These are phyloP conservation scores for Minunthozetes semirufus DNA, from an alignment of 2,888 invertebrate species.

Conservation along the genomic window DNA sequence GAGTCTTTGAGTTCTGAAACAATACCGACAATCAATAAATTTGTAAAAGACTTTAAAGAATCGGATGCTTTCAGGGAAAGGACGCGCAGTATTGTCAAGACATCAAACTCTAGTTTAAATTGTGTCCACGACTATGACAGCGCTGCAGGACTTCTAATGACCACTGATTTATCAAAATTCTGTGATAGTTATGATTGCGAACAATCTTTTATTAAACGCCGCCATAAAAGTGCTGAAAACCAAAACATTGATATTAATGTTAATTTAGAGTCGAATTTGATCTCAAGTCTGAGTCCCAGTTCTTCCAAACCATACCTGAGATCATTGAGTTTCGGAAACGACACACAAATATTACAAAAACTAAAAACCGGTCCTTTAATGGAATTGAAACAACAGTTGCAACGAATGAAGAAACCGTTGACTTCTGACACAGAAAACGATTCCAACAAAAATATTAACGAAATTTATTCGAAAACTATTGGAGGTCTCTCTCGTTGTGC, in stretches of 20 bases:
- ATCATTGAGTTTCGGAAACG: conserved; percentile 71
- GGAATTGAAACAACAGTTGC: conserved; percentile 24
- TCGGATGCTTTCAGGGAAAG: conserved; percentile 57
- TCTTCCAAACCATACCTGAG: conserved; percentile 43
- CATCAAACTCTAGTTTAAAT: conserved; percentile 48
- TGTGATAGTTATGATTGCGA: background rate
- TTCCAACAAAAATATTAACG: background rate
- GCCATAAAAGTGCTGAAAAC: conserved; percentile 41
- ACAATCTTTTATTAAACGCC: conserved; percentile 13
- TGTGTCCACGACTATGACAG: conserved; percentile 44
- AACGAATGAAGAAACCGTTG: background rate
- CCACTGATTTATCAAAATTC: conserved; percentile 44
- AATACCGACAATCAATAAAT: background rate
- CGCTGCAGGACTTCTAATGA: conserved; percentile 56
- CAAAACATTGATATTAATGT: conserved; percentile 32
- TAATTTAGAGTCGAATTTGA: conserved; percentile 14
- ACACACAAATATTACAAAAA: conserved; percentile 58
- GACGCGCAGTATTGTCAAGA: conserved; percentile 60
- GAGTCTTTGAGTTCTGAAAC: conserved; percentile 17
- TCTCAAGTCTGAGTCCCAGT: background rate
- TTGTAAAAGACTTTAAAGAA: background rate
- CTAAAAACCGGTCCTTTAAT: conserved; percentile 31
- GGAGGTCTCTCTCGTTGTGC: conserved; percentile 21
- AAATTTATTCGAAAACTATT: background rate
- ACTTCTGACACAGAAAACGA: background rate